These are phyloP conservation scores for Spinus olivaceus DNA, from an alignment of 2,797 vertebrate species.

Conservation along the genomic window DNA sequence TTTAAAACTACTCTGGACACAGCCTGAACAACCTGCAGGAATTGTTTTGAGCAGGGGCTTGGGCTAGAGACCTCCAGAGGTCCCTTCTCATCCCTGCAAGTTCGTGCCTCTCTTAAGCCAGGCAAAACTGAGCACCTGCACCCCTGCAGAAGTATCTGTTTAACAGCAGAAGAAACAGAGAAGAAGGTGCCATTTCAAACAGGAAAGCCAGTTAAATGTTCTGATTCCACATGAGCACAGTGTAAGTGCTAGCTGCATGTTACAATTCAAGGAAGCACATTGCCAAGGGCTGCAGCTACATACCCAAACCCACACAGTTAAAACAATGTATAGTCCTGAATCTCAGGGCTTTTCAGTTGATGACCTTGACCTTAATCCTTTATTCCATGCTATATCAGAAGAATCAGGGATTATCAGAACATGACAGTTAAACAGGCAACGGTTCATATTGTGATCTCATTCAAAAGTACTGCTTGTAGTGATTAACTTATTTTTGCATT, in stretches of 20 bases:
- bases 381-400: neutral
- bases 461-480: slow-evolving; percentile 15
- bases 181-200: neutral
- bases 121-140: neutral
- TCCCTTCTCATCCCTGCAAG: neutral
- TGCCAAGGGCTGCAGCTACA: neutral
- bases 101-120: neutral
- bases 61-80: neutral
- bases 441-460: neutral
- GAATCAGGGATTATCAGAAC: neutral
- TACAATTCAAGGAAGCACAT: neutral
- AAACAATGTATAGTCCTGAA: neutral
- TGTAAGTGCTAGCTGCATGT: neutral
- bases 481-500: slow-evolving; percentile 28
- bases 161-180: neutral
- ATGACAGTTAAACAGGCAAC: neutral
- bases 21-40: neutral
- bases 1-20: neutral
- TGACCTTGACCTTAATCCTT: neutral
- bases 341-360: neutral
- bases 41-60: neutral
- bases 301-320: neutral
- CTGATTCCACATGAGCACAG: neutral
- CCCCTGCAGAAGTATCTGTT: neutral
- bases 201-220: neutral